A percentile compares a stretch with the other conserved stretches of the same genome.
Evolutionary conservation across 2,888 invertebrate species (phyloP).

Genomic region (Geophilus truncorum): DNA sequence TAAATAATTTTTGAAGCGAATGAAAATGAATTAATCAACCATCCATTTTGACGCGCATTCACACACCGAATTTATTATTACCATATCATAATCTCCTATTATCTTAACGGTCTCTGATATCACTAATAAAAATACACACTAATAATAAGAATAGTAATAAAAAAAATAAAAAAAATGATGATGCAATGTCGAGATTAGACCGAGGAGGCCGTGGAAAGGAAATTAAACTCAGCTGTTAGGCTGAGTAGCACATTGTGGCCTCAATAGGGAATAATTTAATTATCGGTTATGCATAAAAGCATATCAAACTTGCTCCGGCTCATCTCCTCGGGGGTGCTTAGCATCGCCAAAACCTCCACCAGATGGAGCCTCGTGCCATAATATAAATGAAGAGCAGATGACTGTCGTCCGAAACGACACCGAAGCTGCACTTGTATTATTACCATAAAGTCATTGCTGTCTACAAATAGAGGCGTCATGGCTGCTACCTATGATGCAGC

Average conservation of each 20-base stretch:
- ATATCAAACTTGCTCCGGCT: constrained; percentile 15
- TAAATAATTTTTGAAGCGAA: too few species aligned
- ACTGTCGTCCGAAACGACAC: background rate
- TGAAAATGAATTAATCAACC: too few species aligned
- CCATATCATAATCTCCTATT: too few species aligned
- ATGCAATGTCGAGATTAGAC: background rate
- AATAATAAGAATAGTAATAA: background rate
- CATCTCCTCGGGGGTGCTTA: constrained; percentile 12
- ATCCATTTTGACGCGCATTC: too few species aligned
- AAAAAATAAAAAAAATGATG: background rate
- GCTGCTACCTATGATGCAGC: background rate
- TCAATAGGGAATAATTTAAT: constrained; percentile 24
- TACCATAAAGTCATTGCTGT: background rate
- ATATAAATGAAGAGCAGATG: constrained; percentile 15
- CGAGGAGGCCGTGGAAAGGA: background rate
- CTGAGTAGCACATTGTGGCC: constrained; percentile 18
- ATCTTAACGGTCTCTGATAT: too few species aligned
- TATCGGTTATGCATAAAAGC: constrained; percentile 25
- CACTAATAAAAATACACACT: background rate
- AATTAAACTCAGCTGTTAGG: constrained; percentile 19
- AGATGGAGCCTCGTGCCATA: constrained; percentile 6
- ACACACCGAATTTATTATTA: too few species aligned
- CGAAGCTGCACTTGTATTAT: background rate
- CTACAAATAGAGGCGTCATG: background rate
- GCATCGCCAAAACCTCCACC: constrained; percentile 8